Base-by-base conservation (phyloP, 2,113 vertebrate species). In the Trichomycterus rosablanca region DNA sequence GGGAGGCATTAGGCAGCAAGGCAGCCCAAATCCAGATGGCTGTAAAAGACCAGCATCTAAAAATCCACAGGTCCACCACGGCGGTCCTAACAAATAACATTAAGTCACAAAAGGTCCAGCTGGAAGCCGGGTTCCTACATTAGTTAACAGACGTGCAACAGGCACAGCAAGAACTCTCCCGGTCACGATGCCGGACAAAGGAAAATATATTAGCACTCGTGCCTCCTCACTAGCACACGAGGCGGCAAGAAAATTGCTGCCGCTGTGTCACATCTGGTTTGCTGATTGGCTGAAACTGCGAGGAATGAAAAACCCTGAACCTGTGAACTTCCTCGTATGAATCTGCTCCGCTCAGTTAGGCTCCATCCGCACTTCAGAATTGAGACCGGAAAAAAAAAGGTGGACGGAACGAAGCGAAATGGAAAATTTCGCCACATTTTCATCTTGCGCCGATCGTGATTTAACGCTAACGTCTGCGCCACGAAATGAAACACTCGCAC, bases 241-340 rank as follows among this genome's bases (percentile, higher is more conserved):
- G 50, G 49, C 44, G 51, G 44, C 16, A 35, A 32, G 48, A 59
- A 52, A 45, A 67, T 67, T 28, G 67, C 66, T 63, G 44, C 40
- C 43, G 61, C 53, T 23, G 53, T 61, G 64, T 67, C 64, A 67
- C 64, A 67, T 63, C 59, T 72, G 59, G 58, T 62, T 71, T 45
- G 11, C 16, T 62, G 58, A 72, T 59, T 72, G 53, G 70, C 43
- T 23, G 64, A 67, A 67, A 52, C 50, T 46, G 52, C 59, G 50
- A 63, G 53, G 48, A 63, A 63, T 67, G 54, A 63, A 67, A 49
- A 72, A 67, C 34, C 32, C 64, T 67, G 63, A 72, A 72, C 70
- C 64, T 72, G 70, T 72, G 64, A 67, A 67, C 70, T 52, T 52
- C 32, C 53, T 66, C 42, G 54, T 64, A 67, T 63, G 65, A 63